Evolutionary conservation across 2,797 vertebrate genomes (phyloP), one percentile per base, ranked within the genome.

Genomic region (Hylomyscus alleni): DNA sequence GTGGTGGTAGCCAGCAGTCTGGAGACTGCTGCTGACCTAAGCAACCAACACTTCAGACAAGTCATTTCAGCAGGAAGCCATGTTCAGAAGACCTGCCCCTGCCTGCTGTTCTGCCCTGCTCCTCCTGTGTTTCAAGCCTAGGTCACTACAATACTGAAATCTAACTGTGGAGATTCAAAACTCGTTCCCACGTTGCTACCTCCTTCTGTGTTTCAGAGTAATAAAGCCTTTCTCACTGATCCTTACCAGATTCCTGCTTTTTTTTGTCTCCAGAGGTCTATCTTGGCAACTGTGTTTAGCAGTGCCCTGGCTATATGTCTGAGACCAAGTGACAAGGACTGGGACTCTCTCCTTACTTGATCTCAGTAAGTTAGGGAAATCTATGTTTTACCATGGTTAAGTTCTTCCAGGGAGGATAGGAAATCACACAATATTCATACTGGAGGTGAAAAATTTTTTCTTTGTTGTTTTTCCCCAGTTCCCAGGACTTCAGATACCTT

Each of bases 21-120:
- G 90, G 90, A 19, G 89, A 60, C 89, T 97, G 95, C 58, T 97
- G 96, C 58, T 97, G 44, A 95, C 6, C n/a, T 72, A 14, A 19
- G 29, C 13, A 80, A 60, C 76, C 20, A 77, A 19, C 19, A 47
- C 73, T 22, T 34, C 22, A 9, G 37, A 34, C 31, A 10, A 40
- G 40, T 4, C 22, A 19, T n/a, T n/a, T 31, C 54, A 19, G 37
- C 20, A 62, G 73, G 56, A 62, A 24, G 20, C 56, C 7, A 17
- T n/a, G 73, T 60, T 60, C 73, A 47, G 73, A n/a, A 62, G 87
- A 77, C 54, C n/a, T 65, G 3, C 4, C 56, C 4, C 31, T 9
- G 34, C 7, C 17, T 34, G 19, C 56, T 9, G 11, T 15, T 47
- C 56, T 47, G 19, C 44, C 29, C 52, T 75, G 20, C 10, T 76